These are phyloP conservation scores for Bombyx mandarina DNA, from an alignment of 1,140 invertebrate genomes.

Conservation along the genomic window DNA sequence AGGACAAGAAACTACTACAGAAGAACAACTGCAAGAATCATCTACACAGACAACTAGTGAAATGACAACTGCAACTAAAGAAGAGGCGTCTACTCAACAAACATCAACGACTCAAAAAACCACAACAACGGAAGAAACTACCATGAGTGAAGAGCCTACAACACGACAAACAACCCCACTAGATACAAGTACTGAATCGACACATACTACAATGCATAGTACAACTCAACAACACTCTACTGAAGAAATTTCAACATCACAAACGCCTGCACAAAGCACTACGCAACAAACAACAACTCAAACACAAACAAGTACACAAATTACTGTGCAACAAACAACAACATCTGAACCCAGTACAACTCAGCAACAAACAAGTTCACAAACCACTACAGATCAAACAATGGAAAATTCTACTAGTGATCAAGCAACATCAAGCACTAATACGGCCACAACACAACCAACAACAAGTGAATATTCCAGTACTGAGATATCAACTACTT, in stretches of 20 bases:
- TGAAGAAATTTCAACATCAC: constrained; percentile 3
- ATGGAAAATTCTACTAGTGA: constrained; percentile 21
- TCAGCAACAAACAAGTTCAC: constrained; percentile 22
- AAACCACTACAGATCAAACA: constrained; percentile 17
- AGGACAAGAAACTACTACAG: constrained; percentile 23
- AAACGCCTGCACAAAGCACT: constrained; percentile 15
- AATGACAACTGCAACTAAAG: no score
- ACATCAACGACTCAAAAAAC: background rate
- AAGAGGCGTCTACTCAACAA: no score
- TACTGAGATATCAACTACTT: constrained; percentile 23
- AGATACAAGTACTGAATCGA: constrained; percentile 9
- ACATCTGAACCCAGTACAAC: constrained; percentile 18
- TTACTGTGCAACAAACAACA: background rate
- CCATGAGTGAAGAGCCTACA: constrained; percentile 30
- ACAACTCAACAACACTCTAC: constrained; percentile 23
- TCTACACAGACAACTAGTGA: no score
- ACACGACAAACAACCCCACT: constrained; percentile 22
- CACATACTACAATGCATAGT: constrained; percentile 20
- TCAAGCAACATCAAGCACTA: constrained; percentile 21
- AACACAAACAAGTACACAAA: no score
- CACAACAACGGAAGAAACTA: constrained; percentile 21
- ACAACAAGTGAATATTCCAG: constrained; percentile 24
- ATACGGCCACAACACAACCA: constrained; percentile 16
- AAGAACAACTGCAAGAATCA: background rate
- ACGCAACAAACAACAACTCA: constrained; percentile 18